phyloP scores from a whole-genome alignment of 1,140 invertebrate genomes.

The Psix sp. region DNA sequence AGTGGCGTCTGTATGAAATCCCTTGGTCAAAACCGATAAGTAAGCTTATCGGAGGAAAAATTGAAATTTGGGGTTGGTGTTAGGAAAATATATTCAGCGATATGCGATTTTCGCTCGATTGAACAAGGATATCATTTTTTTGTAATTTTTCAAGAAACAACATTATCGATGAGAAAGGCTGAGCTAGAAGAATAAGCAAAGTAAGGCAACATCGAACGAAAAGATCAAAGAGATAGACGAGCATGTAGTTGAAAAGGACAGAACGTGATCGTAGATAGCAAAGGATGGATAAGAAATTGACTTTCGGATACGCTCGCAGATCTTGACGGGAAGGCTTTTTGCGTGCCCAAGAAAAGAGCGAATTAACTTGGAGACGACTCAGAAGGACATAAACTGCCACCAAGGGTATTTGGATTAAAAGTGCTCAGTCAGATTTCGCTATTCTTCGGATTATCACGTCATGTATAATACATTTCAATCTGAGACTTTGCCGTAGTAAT shows the following conservation, averaged over 20 bases:
- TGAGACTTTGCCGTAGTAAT: constrained; percentile 9
- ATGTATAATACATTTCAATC: constrained; percentile 43
- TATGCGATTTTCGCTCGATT: constrained; percentile 33
- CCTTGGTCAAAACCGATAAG: constrained; percentile 11
- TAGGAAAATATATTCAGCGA: constrained; percentile 31
- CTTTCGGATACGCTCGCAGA: constrained; percentile 42
- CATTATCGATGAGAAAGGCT: constrained; percentile 43
- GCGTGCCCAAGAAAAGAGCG: constrained; percentile 48
- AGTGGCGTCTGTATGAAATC: constrained; percentile 9
- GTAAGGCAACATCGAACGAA: constrained; percentile 34
- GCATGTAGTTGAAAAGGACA: constrained; percentile 42
- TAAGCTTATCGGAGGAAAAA: constrained; percentile 6
- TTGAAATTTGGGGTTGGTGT: constrained; percentile 14
- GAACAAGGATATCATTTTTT: constrained; percentile 39
- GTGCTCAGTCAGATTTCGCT: constrained; percentile 27
- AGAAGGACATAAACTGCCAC: constrained; percentile 33
- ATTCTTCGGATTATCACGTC: constrained; percentile 25
- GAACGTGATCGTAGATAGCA: constrained; percentile 51
- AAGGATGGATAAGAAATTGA: constrained; percentile 53
- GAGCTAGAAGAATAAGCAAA: constrained; percentile 43
- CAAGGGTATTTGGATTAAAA: constrained; percentile 42
- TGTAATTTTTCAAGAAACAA: constrained; percentile 45
- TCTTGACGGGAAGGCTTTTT: constrained; percentile 20
- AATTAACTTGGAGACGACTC: constrained; percentile 39
- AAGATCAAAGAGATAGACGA: constrained; percentile 56